Evolutionary conservation across 2,797 vertebrate species (phyloP), one percentile per base, ranked within the genome.

Genomic region (Pseudochirops corinnae): DNA sequence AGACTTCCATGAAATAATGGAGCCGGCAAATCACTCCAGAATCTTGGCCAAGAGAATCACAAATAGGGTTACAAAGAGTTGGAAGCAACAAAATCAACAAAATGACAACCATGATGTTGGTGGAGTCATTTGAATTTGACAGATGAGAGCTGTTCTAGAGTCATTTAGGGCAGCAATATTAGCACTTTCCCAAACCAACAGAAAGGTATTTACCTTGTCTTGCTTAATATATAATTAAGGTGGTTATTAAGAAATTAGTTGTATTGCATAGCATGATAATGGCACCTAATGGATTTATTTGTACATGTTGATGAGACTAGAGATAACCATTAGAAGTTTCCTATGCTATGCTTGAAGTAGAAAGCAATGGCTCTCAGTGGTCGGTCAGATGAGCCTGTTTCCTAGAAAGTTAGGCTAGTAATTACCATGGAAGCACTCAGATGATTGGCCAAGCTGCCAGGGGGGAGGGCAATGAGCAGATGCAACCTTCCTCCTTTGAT

Each of bases 231-330:
- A 90, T 97, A 96, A 97, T 96, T 97, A 96, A 92, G 91, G 94
- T 39, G 95, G 52, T 95, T 94, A 95, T n/a, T 96, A 96, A 97
- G 67, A 95, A 97, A 96, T 96, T 96, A 96, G 57, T 92, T 96
- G 60, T 90, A 58, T 92, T 96, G 95, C 57, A 50, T 14, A 82
- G 28, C 55, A 94, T 91, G 28, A 94, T 94, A 95, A 96, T 96
- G 91, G 74, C 50, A 57, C 67, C 55, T 95, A 97, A 97, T 96
- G 95, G 28, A 93, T 93, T 92, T 96, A 55, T 94, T 97, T 94
- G 95, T 96, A 94, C 93, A 98, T 96, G 93, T 46, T 92, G 93
- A 94, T 97, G 91, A 95, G 95, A 55, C 26, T 94, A 96, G 92
- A 97, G 92, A 95, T 93, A 96, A 96, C 12, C 67, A 92, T 53